Evolutionary conservation across 2,888 invertebrate species (phyloP).

Genomic region (Heteropelma amictum): DNA sequence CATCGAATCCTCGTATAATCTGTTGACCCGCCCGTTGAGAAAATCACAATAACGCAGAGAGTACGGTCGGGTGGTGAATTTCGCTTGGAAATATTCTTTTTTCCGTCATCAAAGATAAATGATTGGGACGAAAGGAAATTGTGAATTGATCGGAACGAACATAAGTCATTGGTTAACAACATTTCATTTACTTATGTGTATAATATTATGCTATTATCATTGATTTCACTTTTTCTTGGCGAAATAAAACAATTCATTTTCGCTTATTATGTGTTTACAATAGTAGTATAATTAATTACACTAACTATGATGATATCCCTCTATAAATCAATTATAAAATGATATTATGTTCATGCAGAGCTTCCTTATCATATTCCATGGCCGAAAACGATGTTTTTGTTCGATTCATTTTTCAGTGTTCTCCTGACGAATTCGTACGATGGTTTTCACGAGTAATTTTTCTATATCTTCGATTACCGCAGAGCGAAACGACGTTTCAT

Average conservation of each 20-base stretch:
- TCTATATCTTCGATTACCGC: slow-evolving; percentile 7
- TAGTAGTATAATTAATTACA: slow-evolving; percentile 56
- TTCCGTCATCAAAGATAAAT: background rate
- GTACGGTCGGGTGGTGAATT: too few relatives aligned
- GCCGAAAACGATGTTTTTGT: slow-evolving; percentile 44
- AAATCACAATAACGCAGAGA: too few relatives aligned
- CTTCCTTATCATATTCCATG: slow-evolving; percentile 45
- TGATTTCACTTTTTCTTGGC: slow-evolving; percentile 25
- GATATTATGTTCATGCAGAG: slow-evolving; percentile 54
- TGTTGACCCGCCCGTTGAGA: background rate
- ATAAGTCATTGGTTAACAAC: slow-evolving; percentile 51
- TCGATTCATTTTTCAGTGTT: background rate
- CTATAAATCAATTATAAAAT: slow-evolving; percentile 55
- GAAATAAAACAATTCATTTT: slow-evolving; percentile 24
- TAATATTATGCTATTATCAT: slow-evolving; percentile 54
- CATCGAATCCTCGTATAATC: background rate
- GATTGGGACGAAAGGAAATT: background rate
- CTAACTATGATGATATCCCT: slow-evolving; percentile 54
- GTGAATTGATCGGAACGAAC: background rate
- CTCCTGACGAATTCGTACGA: slow-evolving; percentile 27
- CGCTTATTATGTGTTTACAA: slow-evolving; percentile 44
- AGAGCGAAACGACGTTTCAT: slow-evolving; percentile 21
- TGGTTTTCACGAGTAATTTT: slow-evolving; percentile 5
- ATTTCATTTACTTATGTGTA: slow-evolving; percentile 53
- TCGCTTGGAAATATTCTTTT: too few relatives aligned